Base-by-base conservation (phyloP, 2,113 vertebrate genomes). In the Gila orcuttii region DNA sequence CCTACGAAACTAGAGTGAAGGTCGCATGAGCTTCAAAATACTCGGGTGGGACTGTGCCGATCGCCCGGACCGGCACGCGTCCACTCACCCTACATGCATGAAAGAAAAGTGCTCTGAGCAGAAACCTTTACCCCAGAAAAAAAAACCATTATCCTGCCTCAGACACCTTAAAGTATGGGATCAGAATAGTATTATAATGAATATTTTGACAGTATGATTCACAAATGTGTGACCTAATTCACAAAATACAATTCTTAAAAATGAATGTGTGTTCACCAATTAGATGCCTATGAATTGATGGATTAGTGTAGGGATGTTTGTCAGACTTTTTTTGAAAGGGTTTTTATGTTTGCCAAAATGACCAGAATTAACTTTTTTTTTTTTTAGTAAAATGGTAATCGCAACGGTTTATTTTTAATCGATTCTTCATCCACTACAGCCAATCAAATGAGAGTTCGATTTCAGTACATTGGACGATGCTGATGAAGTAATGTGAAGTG, bases 91-190 rank as follows among this genome's bases (percentile, higher is more conserved):
- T 80, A 33, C 79, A 83, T 73, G 81, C 80, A 66, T 78, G 71
- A 87, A 83, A 87, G 85, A 62, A 86, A 88, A 84, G 78, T 69
- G 71, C 47, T 68, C 59, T 47, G 68, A 64, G 36, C 68, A 42
- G 69, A 82, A 74, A 19, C 62, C 11, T 19, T 52, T 57, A 9
- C 19, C 73, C 33, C 47, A 47, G 15, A 8, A 66, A 73, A 69
- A 25, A 6, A n/a, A 21, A 15, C 39, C 42, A 50, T 60, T 42
- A 45, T 68, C 83, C 71, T 69, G 59, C 23, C 47, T 52, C 45
- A 82, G 80, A 69, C 42, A 69, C 11, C 17, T 36, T 36, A 1
- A 52, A 82, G 9, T n/a, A 82, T 33, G 28, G 60, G 42, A 50
- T 81, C 79, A 31, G 79, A 81, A 81, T 81, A 28, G 59, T 19